A percentile compares a stretch with the other conserved stretches of the same genome.
Conservation (phyloP, 1,140 invertebrate species). For the Tetramorium simillimum region DNA sequence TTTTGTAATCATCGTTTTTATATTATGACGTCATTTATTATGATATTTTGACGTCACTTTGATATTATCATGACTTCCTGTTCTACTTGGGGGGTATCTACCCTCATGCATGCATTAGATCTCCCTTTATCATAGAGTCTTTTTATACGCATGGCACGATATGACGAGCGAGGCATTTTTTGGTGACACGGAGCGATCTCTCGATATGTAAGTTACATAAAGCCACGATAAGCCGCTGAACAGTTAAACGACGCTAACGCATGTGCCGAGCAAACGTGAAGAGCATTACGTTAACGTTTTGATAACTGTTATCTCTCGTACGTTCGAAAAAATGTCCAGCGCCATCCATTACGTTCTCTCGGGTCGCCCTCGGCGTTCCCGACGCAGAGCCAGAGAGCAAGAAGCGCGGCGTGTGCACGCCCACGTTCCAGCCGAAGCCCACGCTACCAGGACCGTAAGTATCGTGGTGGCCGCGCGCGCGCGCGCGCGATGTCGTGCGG, state of each 20-base stretch:
- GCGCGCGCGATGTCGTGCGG: conserved; percentile 52
- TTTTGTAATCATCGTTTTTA: too few species aligned
- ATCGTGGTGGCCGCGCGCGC: conserved; percentile 42
- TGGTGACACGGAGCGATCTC: background rate
- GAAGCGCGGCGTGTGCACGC: conserved; percentile 66
- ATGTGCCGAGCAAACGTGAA: background rate
- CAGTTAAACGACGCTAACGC: background rate
- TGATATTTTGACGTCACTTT: too few species aligned
- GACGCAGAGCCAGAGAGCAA: conserved; percentile 22
- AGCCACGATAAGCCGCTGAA: background rate
- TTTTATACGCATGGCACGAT: background rate
- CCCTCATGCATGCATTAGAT: background rate
- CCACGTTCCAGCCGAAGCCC: conserved; percentile 66
- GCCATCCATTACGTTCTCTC: conserved; percentile 8
- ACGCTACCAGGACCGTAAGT: conserved; percentile 68
- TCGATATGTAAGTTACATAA: background rate
- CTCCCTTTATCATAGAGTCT: background rate
- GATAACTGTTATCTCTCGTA: conserved; percentile 1
- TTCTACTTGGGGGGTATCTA: too few species aligned
- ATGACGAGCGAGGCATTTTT: background rate
- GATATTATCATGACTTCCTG: too few species aligned
- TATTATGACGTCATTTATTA: too few species aligned
- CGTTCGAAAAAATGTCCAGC: conserved; percentile 2
- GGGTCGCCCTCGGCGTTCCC: conserved; percentile 32
- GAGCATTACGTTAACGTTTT: background rate